Evolutionary conservation across 2,797 vertebrate species (phyloP), one percentile per base, ranked within the genome.

Genomic region (Poeciliopsis infans): DNA sequence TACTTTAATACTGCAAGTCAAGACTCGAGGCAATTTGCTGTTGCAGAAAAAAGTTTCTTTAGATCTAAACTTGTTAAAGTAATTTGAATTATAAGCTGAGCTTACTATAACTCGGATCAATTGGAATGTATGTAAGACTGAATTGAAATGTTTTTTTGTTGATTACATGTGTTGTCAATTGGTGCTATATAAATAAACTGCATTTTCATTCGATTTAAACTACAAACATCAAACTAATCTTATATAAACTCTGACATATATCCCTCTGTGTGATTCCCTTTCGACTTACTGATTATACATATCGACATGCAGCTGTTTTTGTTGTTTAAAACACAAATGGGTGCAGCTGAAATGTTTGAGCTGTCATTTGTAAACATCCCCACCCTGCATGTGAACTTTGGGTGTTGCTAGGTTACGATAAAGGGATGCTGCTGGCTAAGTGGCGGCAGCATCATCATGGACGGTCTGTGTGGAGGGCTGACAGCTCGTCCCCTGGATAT

Each of bases 401-500:
- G 85, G 88, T 89, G 89, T 87, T 92, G 94, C 93, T 95, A 95
- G 95, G 95, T 91, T 95, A 96, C 95, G 23, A 80, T 81, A 71
- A 78, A 86, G 86, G 82, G 87, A 91, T 93, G 90, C 87, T 93
- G 91, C 92, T 91, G 92, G 95, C 90, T 93, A 92, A 94, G 93
- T 94, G 92, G 93, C 91, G 84, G 83, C 78, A 57, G 91, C 91
- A 90, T 90, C 86, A 77, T 85, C 72, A 78, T 20, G 87, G 89
- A 85, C 86, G 74, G 83, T 90, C 79, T 77, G 84, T 69, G 75
- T 77, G 74, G 82, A 90, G 82, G 79, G 84, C 82, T 93, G 93
- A 90, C 91, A 91, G 88, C 82, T 75, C 90, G 84, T 92, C 92
- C 89, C 88, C 87, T 80, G 84, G 88, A 92, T 85, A 81, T 92